Evolutionary conservation across 2,113 vertebrate species (phyloP).

Genomic region (Oncorhynchus kisutch): DNA sequence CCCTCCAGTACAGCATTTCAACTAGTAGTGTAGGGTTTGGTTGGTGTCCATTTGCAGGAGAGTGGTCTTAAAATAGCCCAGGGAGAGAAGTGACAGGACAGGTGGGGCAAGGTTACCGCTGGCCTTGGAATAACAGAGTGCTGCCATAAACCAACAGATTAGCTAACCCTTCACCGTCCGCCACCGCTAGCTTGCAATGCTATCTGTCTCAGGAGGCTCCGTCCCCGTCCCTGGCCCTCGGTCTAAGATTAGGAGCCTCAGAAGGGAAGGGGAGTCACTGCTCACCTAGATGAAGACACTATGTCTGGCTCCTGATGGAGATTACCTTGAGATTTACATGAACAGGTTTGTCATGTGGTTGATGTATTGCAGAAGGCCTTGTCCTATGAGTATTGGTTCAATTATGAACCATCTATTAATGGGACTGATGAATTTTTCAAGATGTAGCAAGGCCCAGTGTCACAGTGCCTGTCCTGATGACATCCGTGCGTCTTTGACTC

Average conservation of each 20-base stretch:
- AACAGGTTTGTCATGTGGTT: no score
- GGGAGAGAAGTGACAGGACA: constrained; percentile 76
- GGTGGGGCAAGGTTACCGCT: constrained; percentile 65
- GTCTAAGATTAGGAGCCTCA: constrained; percentile 33
- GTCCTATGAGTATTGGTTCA: no score
- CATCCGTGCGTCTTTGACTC: no score
- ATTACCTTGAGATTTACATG: neutral
- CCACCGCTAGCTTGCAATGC: neutral
- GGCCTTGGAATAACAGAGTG: constrained; percentile 72
- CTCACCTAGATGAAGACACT: constrained; percentile 31
- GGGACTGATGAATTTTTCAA: no score
- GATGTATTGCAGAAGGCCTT: no score
- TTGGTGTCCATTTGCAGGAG: constrained; percentile 40
- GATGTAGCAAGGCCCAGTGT: no score
- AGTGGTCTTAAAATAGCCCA: constrained; percentile 71
- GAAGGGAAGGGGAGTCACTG: neutral
- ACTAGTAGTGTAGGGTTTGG: constrained; percentile 5
- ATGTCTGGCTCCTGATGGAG: neutral
- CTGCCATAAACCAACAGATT: constrained; percentile 72
- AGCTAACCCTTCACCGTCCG: constrained; percentile 52
- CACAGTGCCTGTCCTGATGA: no score
- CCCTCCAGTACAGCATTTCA: no score
- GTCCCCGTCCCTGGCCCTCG: neutral
- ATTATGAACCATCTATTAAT: no score
- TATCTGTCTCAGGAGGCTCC: constrained; percentile 2